Percentiles rank a stretch among this genome's conserved stretches.
phyloP scores from a whole-genome alignment of 2,888 invertebrate genomes.

The Limenitis camilla region DNA sequence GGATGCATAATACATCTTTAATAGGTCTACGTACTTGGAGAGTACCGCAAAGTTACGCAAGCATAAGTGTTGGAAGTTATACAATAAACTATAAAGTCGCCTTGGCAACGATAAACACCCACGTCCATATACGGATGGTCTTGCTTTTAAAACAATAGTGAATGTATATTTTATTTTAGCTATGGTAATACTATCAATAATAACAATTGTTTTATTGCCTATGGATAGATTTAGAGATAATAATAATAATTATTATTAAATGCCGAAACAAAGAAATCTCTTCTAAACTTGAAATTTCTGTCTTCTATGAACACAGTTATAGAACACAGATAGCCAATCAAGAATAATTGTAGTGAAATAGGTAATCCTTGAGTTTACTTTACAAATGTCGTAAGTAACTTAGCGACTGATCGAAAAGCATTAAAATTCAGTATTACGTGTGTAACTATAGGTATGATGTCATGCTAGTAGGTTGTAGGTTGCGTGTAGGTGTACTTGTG shows the following conservation, averaged over 20 bases:
- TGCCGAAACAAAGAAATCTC: too few species aligned
- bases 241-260: too few species aligned
- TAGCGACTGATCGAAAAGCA: slow-evolving; percentile 44
- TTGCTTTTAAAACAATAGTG: slow-evolving; percentile 54
- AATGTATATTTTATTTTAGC: slow-evolving; percentile 44
- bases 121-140: slow-evolving; percentile 58
- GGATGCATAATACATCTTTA: slow-evolving; percentile 58
- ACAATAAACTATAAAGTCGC: slow-evolving; percentile 41
- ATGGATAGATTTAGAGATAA: too few species aligned
- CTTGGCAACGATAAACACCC: slow-evolving; percentile 53
- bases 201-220: too few species aligned
- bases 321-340: too few species aligned
- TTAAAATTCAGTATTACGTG: slow-evolving; percentile 54
- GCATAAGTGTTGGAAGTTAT: slow-evolving; percentile 52
- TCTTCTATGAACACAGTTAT: too few species aligned
- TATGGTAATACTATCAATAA: slow-evolving; percentile 34
- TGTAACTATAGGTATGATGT: slow-evolving; percentile 52
- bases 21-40: slow-evolving; percentile 36
- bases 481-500: slow-evolving; percentile 50
- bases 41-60: slow-evolving; percentile 51
- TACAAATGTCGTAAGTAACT: slow-evolving; percentile 22
- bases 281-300: too few species aligned
- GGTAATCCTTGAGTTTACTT: slow-evolving; percentile 38
- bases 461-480: slow-evolving; percentile 34
- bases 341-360: too few species aligned